Evolutionary conservation across 2,113 vertebrate genomes (phyloP), one percentile per base, ranked within the genome.

Genomic region (Oceanites oceanicus): DNA sequence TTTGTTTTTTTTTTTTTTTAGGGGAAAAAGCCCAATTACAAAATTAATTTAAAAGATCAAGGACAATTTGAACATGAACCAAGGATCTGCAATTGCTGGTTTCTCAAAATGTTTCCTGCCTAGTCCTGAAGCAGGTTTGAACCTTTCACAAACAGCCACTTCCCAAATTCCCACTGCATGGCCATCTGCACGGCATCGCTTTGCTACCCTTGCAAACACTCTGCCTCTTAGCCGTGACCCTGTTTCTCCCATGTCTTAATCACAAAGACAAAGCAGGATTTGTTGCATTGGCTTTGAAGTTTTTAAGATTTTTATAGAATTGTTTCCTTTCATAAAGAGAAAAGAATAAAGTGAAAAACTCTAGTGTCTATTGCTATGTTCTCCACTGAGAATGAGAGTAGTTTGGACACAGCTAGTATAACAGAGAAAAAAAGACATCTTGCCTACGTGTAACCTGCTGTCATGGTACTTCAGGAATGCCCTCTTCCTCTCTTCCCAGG

Each of bases 161-260:
- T 91, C 22, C 44, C 34, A 32, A 23, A 32, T 53, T 81, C 19
- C 32, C 19, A 21, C 19, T 26, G 15, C 40, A 40, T 9, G 38
- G 63, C 56, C 22, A 29, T 59, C 65, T 3, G 3, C 50, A 6
- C 3, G 7, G 11, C 1, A 1, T 30, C 5, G 1, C 16, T 63
- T 76, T 82, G 11, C 40, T 66, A 26, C 27, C n/a, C 45, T 72
- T 50, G 27, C 30, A 53, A 59, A 59, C 20, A 32, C 21, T 45
- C 42, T 58, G 17, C 25, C 15, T 50, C 25, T 50, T 47, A 21
- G 47, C 38, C 2, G 1, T 29, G 9, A 11, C 26, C 27, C 27
- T 29, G 4, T 34, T 79, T 65, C 55, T 70, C 38, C 14, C 8
- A 29, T 9, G 13, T 42, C 22, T 71, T 75, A 55, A 49, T 52